These are phyloP conservation scores for Manis javanica DNA, from an alignment of 2,797 vertebrate genomes.

Conservation along the genomic window DNA sequence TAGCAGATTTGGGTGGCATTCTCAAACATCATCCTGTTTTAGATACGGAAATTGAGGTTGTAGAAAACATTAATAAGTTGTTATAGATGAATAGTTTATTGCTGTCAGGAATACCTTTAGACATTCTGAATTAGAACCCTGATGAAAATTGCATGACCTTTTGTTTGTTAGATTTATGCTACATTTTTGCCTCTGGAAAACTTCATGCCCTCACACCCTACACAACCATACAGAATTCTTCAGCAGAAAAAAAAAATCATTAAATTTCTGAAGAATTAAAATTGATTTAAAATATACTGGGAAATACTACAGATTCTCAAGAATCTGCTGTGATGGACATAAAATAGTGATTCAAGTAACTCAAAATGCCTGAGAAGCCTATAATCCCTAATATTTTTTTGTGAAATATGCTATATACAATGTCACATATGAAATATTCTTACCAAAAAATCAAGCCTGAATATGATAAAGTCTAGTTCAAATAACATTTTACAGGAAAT, in stretches of 20 bases:
- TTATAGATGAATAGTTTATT: not conserved
- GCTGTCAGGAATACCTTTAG: not conserved
- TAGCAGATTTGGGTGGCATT: not conserved
- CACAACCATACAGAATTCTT: not conserved
- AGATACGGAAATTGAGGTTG: not conserved
- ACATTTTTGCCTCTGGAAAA: conserved; percentile 46
- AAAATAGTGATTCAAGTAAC: not conserved
- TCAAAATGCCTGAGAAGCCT: conserved; percentile 2
- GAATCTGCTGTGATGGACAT: not conserved
- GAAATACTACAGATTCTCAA: not conserved
- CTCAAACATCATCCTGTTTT: conserved; percentile 17
- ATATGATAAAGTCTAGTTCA: conserved; percentile 17
- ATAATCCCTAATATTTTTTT: conserved; percentile 22
- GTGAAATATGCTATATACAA: not conserved
- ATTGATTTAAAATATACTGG: not conserved
- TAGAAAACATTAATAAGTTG: not conserved
- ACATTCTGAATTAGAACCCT: conserved; percentile 17
- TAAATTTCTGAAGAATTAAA: conserved; percentile 31
- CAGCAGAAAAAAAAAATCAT: not conserved
- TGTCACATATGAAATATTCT: not conserved
- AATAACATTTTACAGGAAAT: not conserved
- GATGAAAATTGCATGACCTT: not conserved
- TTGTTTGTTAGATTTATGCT: conserved; percentile 5
- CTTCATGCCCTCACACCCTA: not conserved
- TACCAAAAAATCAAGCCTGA: not conserved